Evolutionary conservation across 2,797 vertebrate species (phyloP), one percentile per base, ranked within the genome.

Genomic region (Australoheros facetus): DNA sequence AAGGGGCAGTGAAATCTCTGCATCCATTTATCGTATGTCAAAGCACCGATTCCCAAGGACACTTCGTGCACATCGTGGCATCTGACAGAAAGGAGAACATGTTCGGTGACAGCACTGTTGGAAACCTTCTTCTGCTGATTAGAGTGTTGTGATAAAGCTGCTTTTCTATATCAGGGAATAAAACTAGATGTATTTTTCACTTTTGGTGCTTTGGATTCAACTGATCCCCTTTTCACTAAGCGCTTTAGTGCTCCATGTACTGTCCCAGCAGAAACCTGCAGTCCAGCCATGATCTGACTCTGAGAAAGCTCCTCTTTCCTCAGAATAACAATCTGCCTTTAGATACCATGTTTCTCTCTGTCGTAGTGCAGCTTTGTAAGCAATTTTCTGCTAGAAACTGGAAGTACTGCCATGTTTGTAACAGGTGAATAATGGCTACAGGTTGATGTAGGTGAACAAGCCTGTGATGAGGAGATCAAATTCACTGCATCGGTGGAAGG

Each of bases 351-450:
- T 45, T 64, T 64, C 60, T 39, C 60, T 26, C 60, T 14, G 16
- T 42, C 13, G 9, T 0, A 45, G 37, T 14, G 21, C 21, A 64
- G 60, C 60, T 10, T 21, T 0, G 0, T 45, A 37, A 45, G 37
- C 59, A 39, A 16, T 45, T n/a, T 34, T 60, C 12, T 0, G 17
- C 11, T 60, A 19, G 58, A 34, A 10, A n/a, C 34, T 60, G 12
- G 13, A 62, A 13, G 37, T 7, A 26, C 37, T 0, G 37, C 13
- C 8, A 26, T 64, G 0, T 26, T 39, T 23, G 11, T 6, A 55
- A 16, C 21, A 64, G 13, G 59, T 42, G 59, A 64, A 42, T 6
- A 48, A 16, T 6, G 45, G 14, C 34, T 62, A n/a, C 59, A 62
- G n/a, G 3, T 3, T 42, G 59, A 23, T 62, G 42, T 42, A 26